Conservation (phyloP, 2,888 invertebrate genomes). For the Trichogramma dendrolimi region DNA sequence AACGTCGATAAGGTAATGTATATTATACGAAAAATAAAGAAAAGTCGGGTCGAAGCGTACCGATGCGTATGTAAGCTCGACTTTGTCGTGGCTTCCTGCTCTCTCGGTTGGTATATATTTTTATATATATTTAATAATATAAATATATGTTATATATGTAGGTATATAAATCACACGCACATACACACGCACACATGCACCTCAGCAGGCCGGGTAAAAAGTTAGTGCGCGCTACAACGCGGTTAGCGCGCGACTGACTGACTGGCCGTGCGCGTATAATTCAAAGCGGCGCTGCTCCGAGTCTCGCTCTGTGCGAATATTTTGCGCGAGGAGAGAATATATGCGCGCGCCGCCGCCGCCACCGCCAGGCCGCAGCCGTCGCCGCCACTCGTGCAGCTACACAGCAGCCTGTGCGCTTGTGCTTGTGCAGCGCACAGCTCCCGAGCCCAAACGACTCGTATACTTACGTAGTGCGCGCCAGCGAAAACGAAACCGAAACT, state of each 20-base stretch:
- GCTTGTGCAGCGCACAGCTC: neutral
- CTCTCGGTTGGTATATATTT: neutral
- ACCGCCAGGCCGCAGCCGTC: neutral
- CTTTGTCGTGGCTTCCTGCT: too few relatives aligned
- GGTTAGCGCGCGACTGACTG: constrained; percentile 48
- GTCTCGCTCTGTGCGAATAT: too few relatives aligned
- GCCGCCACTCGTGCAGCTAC: neutral
- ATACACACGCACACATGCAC: neutral
- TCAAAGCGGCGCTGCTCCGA: too few relatives aligned
- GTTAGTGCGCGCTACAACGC: constrained; percentile 41
- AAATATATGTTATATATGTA: neutral
- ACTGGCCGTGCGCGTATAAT: too few relatives aligned
- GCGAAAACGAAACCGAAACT: constrained; percentile 40
- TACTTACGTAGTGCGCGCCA: constrained; percentile 28
- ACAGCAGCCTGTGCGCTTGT: neutral
- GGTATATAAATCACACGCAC: neutral
- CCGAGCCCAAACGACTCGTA: neutral
- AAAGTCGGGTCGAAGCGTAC: too few relatives aligned
- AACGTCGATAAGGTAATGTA: too few relatives aligned
- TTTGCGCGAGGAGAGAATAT: too few relatives aligned
- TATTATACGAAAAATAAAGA: too few relatives aligned
- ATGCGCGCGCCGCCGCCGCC: neutral
- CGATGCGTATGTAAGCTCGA: too few relatives aligned
- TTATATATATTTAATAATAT: neutral
- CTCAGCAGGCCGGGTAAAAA: neutral